phyloP scores from a whole-genome alignment of 2,888 invertebrate species.

The Erpobdella octoculata region DNA sequence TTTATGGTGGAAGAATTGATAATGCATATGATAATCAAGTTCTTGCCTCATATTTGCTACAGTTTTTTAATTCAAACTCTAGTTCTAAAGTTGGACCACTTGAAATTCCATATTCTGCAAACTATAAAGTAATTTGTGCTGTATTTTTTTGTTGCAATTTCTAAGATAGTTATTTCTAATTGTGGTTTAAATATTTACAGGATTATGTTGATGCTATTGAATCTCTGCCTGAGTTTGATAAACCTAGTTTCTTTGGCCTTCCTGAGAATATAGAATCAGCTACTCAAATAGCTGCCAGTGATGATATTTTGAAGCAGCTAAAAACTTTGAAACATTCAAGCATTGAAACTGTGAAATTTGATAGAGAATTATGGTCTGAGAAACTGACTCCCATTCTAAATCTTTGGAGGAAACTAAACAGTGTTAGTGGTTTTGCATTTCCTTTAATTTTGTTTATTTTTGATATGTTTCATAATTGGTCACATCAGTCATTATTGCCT shows the following conservation, averaged over 20 bases:
- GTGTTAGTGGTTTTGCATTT: constrained; percentile 41
- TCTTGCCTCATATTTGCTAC: constrained; percentile 61
- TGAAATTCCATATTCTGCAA: constrained; percentile 57
- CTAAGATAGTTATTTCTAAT: not conserved
- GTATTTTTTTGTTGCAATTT: not conserved
- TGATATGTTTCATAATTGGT: not conserved
- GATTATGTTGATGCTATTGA: constrained; percentile 64
- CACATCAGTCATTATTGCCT: not conserved
- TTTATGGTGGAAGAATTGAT: constrained; percentile 79
- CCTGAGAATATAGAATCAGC: constrained; percentile 78
- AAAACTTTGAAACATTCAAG: constrained; percentile 55
- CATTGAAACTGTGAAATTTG: constrained; percentile 53
- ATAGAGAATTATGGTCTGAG: constrained; percentile 58
- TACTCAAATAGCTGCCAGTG: constrained; percentile 66
- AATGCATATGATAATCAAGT: constrained; percentile 67
- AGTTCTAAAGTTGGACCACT: constrained; percentile 58
- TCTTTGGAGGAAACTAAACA: constrained; percentile 72
- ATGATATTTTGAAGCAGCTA: constrained; percentile 60
- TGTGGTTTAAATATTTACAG: constrained; percentile 53
- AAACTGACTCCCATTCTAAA: constrained; percentile 65
- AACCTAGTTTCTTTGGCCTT: constrained; percentile 70
- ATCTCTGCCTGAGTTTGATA: constrained; percentile 65
- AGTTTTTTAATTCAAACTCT: constrained; percentile 50
- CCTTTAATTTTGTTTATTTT: not conserved
- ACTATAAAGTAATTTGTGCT: constrained; percentile 53